Conservation (phyloP, 1,140 invertebrate species). For the Tetragonula clypearis region DNA sequence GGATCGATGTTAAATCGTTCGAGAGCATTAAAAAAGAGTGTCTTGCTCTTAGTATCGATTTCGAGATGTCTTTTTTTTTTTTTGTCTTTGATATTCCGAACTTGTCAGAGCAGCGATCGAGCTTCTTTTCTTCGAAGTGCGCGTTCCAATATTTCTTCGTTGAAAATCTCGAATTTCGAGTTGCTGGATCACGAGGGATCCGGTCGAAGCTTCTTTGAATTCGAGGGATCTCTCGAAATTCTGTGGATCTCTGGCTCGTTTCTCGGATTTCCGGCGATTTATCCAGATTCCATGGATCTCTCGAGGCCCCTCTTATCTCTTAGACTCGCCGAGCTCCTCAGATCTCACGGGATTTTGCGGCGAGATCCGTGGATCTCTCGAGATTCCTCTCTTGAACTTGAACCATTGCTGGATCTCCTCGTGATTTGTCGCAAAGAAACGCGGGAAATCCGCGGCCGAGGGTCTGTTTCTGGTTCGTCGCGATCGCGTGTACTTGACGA, state of each 20-base stretch:
- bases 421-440: neutral
- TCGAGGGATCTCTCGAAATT: constrained; percentile 10
- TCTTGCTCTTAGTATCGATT: neutral
- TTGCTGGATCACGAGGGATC: neutral
- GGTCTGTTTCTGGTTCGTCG: neutral
- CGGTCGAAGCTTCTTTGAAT: constrained; percentile 1
- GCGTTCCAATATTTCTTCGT: neutral
- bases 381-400: neutral
- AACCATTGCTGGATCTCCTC: neutral
- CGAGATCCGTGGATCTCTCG: neutral
- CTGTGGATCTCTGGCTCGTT: constrained; percentile 8
- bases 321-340: neutral
- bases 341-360: neutral
- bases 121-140: neutral
- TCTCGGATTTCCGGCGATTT: neutral
- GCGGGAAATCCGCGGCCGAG: neutral
- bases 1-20: no score
- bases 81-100: neutral
- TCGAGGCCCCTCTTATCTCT: neutral
- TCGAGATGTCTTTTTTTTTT: no score
- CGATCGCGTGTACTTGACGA: neutral
- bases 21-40: no score
- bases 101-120: neutral
- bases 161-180: neutral
- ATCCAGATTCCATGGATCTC: constrained; percentile 9